phyloP scores from a whole-genome alignment of 2,797 vertebrate genomes.

The Prionace glauca region DNA sequence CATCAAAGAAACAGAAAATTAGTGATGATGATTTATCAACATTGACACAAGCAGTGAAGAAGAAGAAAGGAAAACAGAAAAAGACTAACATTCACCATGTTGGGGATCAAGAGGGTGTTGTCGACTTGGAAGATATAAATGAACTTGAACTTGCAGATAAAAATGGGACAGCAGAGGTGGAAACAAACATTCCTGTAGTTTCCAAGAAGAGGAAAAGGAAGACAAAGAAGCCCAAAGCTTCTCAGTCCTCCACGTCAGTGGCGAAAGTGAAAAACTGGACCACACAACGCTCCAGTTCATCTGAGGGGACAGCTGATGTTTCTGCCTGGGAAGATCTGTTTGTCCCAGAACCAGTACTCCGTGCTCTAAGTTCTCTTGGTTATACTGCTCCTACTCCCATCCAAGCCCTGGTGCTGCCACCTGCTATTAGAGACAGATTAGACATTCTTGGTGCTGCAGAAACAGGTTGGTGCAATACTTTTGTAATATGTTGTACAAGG shows the following conservation, averaged over 20 bases:
- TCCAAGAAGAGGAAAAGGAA: slow-evolving; percentile 56
- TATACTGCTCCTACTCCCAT: slow-evolving; percentile 86
- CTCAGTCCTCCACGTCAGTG: slow-evolving; percentile 45
- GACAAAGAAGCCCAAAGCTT: slow-evolving; percentile 45
- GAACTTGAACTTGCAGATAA: slow-evolving; percentile 39
- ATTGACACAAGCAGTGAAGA: slow-evolving; percentile 10
- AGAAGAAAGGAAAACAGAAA: slow-evolving; percentile 5
- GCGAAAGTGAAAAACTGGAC: slow-evolving; percentile 77
- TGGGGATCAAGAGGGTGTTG: slow-evolving; percentile 46
- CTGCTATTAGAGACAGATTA: slow-evolving; percentile 85
- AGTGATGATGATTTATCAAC: slow-evolving; percentile 47
- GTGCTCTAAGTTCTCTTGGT: slow-evolving; percentile 76
- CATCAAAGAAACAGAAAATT: slow-evolving; percentile 49
- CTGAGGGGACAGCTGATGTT: slow-evolving; percentile 62
- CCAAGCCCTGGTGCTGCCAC: slow-evolving; percentile 78
- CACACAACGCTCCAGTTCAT: slow-evolving; percentile 49
- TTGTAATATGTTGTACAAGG: neutral
- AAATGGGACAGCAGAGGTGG: neutral
- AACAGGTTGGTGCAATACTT: slow-evolving; percentile 66
- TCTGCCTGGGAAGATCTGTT: slow-evolving; percentile 82
- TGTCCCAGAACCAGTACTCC: slow-evolving; percentile 74
- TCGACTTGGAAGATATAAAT: slow-evolving; percentile 40
- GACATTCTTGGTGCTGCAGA: slow-evolving; percentile 93
- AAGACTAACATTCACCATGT: slow-evolving; percentile 44
- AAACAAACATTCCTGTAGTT: neutral